Percentiles rank a stretch among this genome's conserved stretches.
Evolutionary conservation across 2,797 vertebrate genomes (phyloP).

Genomic region (Bovichtus diacanthus): DNA sequence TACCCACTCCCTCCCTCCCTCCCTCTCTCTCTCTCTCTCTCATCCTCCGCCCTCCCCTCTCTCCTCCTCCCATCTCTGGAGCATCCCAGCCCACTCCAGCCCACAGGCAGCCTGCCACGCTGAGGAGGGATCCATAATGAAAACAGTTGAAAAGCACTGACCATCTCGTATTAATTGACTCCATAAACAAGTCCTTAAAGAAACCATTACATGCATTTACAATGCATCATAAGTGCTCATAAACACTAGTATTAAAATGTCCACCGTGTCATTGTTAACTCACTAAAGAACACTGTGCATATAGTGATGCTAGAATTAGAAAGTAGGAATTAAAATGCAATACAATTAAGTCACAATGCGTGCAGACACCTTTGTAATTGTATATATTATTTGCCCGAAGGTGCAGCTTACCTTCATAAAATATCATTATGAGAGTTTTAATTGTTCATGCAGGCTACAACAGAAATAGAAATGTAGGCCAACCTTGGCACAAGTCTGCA

Average conservation of each 20-base stretch:
- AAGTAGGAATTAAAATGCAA: neutral
- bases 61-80: conserved; percentile 40
- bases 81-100: conserved; percentile 63
- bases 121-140: conserved; percentile 20
- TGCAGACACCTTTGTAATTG: neutral
- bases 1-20: neutral
- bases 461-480: conserved; percentile 2
- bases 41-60: neutral
- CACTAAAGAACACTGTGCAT: neutral
- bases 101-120: conserved; percentile 29
- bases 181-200: neutral
- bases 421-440: neutral
- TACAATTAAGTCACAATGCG: neutral
- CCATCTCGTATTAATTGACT: conserved; percentile 4
- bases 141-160: neutral
- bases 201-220: no score
- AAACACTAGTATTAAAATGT: neutral
- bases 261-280: neutral
- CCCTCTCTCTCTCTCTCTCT: conserved; percentile 12
- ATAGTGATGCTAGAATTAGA: no score
- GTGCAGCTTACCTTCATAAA: conserved; percentile 4
- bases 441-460: neutral
- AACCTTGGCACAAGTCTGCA: neutral
- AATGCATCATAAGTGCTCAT: no score
- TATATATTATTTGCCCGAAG: conserved; percentile 4